phyloP scores from a whole-genome alignment of 2,888 invertebrate genomes.

The Fabriciana adippe region DNA sequence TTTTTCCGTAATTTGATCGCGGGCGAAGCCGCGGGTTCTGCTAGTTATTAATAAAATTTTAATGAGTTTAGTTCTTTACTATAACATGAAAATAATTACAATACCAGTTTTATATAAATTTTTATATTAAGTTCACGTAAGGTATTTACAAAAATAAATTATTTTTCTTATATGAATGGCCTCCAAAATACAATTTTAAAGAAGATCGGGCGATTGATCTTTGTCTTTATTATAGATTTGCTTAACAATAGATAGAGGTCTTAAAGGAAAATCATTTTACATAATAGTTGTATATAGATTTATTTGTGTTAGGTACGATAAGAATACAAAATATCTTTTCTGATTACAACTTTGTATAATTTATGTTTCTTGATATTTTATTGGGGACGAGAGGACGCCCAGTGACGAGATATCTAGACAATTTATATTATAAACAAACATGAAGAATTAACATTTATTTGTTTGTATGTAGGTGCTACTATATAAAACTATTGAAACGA shows the following conservation, averaged over 20 bases:
- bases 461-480: neutral
- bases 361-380: conserved; percentile 15
- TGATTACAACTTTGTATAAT: conserved; percentile 27
- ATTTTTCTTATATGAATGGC: too few relatives aligned
- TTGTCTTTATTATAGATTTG: neutral
- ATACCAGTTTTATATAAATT: too few relatives aligned
- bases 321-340: conserved; percentile 16
- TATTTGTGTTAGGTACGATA: conserved; percentile 3
- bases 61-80: too few relatives aligned
- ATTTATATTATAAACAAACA: neutral
- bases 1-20: too few relatives aligned
- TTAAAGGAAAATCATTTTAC: conserved; percentile 3
- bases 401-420: neutral
- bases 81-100: too few relatives aligned
- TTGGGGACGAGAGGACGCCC: neutral
- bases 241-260: conserved; percentile 6
- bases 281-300: neutral
- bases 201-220: neutral
- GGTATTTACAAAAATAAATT: too few relatives aligned
- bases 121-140: neutral
- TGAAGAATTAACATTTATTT: neutral
- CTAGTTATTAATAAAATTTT: too few relatives aligned
- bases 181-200: neutral
- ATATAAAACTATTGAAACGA: too few relatives aligned
- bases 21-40: too few relatives aligned